These are phyloP conservation scores for Acrocera orbiculus DNA, from an alignment of 2,888 invertebrate genomes.

Conservation along the genomic window DNA sequence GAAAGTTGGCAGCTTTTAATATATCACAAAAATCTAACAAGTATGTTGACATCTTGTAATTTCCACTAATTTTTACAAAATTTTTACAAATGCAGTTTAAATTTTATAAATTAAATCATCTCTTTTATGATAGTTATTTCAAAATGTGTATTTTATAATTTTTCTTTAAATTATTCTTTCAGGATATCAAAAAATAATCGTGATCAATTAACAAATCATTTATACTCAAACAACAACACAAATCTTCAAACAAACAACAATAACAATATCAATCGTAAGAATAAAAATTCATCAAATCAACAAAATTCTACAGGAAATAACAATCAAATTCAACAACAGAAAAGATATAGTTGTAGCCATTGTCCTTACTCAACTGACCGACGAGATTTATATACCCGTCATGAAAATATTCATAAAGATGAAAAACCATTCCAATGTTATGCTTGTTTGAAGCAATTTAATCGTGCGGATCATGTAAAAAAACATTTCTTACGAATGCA, in stretches of 20 bases:
- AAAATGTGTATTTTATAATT: background rate
- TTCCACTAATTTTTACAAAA: too few species aligned
- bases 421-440: constrained; percentile 91
- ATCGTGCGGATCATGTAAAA: constrained; percentile 85
- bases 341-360: constrained; percentile 69
- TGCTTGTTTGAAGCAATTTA: constrained; percentile 82
- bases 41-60: constrained; percentile 4
- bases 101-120: too few species aligned
- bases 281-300: constrained; percentile 12
- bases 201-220: constrained; percentile 1
- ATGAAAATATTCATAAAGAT: constrained; percentile 84
- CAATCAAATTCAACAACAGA: constrained; percentile 32
- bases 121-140: too few species aligned
- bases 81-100: background rate
- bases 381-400: constrained; percentile 74
- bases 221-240: background rate
- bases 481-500: constrained; percentile 88
- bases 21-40: constrained; percentile 44
- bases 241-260: background rate
- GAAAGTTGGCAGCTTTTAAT: constrained; percentile 65
- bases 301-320: constrained; percentile 16
- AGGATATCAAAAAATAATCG: constrained; percentile 2
- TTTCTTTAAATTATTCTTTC: background rate
- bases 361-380: constrained; percentile 87
- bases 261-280: constrained; percentile 10